phyloP scores from a whole-genome alignment of 2,888 invertebrate genomes.

The Drosophila prolongata region DNA sequence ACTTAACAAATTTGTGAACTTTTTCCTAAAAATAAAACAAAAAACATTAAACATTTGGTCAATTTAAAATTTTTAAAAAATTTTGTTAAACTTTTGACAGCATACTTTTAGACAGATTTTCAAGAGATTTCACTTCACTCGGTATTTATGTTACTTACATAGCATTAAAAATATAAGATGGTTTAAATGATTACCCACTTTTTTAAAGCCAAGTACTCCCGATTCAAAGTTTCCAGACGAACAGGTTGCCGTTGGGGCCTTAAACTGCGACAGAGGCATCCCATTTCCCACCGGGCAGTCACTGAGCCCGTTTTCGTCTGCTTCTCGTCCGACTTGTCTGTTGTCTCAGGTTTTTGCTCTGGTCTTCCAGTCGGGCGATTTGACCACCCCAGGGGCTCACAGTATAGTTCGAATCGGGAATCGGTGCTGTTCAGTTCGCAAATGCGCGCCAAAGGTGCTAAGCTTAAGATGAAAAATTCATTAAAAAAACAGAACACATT shows the following conservation, averaged over 20 bases:
- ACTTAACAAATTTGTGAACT: too few relatives aligned
- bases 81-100: too few relatives aligned
- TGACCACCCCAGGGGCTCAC: constrained; percentile 53
- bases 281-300: constrained; percentile 63
- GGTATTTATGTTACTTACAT: too few relatives aligned
- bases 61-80: too few relatives aligned
- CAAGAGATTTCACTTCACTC: too few relatives aligned
- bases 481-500: not conserved
- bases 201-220: too few relatives aligned
- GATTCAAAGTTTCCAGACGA: constrained; percentile 17
- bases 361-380: constrained; percentile 61
- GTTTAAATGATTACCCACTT: too few relatives aligned
- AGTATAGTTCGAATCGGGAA: constrained; percentile 80
- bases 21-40: too few relatives aligned
- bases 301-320: constrained; percentile 55
- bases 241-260: constrained; percentile 50
- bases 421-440: constrained; percentile 76
- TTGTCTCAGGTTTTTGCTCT: constrained; percentile 22
- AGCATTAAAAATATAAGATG: too few relatives aligned
- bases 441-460: constrained; percentile 57
- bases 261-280: constrained; percentile 8
- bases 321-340: constrained; percentile 10
- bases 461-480: not conserved
- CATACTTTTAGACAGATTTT: too few relatives aligned
- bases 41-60: too few relatives aligned